Conservation (phyloP, 1,140 invertebrate genomes). For the Battus philenor region DNA sequence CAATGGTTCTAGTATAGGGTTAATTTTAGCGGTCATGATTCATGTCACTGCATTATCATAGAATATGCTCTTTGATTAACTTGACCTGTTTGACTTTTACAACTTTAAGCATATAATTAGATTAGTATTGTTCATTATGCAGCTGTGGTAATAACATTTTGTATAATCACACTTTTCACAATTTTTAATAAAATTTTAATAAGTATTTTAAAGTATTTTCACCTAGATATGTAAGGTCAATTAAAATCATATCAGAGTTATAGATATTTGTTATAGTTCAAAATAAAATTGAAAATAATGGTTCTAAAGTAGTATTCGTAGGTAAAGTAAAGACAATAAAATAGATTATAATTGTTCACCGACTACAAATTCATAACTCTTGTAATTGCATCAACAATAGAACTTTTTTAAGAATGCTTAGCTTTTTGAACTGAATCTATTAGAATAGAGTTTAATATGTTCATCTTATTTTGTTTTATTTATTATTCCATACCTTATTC, state of each 20-base stretch:
- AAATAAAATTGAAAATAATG: neutral
- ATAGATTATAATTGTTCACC: conserved; percentile 12
- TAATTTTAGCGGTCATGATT: neutral
- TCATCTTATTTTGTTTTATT: too few relatives aligned
- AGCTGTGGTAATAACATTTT: too few relatives aligned
- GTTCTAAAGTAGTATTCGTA: conserved; percentile 5
- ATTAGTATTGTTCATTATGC: neutral
- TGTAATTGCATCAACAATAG: conserved; percentile 7
- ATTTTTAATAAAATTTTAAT: neutral
- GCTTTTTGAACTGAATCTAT: conserved; percentile 16
- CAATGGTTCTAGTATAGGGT: conserved; percentile 10
- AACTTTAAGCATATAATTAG: neutral
- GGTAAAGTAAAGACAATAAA: conserved; percentile 11
- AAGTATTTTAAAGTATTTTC: neutral
- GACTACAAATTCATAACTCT: neutral
- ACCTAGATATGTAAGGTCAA: conserved; percentile 7
- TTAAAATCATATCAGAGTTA: conserved; percentile 13
- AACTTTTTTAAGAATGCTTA: conserved; percentile 15
- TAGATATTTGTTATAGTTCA: conserved; percentile 9
- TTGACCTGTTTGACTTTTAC: neutral
- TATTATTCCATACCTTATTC: too few relatives aligned
- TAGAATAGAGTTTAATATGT: conserved; percentile 15
- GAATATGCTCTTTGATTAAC: neutral
- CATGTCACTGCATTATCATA: neutral
- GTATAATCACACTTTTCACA: too few relatives aligned